phyloP scores from a whole-genome alignment of 2,113 vertebrate species.

The Manacus vitellinus region DNA sequence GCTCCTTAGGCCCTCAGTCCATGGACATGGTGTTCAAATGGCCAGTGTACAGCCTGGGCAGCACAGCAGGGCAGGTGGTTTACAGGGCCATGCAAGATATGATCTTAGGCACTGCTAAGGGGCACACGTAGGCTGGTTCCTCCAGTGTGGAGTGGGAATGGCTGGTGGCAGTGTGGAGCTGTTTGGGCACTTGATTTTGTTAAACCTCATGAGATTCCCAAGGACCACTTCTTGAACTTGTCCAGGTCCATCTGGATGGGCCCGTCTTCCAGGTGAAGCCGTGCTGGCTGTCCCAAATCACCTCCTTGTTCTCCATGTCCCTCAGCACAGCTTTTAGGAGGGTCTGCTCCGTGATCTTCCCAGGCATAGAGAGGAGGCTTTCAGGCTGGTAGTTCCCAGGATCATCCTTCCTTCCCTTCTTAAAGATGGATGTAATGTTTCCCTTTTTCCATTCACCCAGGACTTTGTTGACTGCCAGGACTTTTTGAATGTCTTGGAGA shows the following conservation, averaged over 20 bases:
- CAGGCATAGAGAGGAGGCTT: not conserved
- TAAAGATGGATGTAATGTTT: not conserved
- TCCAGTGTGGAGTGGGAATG: not conserved
- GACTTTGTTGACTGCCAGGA: not conserved
- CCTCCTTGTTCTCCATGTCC: not conserved
- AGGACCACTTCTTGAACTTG: not conserved
- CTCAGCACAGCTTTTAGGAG: not conserved
- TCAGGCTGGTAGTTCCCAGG: not conserved
- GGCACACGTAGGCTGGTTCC: not conserved
- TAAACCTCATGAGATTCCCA: not conserved
- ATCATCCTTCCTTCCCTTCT: not conserved
- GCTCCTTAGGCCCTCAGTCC: not conserved
- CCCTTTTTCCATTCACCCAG: not conserved
- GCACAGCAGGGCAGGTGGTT: not conserved
- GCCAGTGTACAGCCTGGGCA: not conserved
- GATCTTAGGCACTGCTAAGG: not conserved
- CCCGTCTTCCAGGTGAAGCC: not conserved
- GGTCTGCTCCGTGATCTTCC: not conserved
- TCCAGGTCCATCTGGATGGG: not conserved
- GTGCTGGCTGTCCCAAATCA: not conserved
- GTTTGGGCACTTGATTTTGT: not conserved
- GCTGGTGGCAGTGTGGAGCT: not conserved
- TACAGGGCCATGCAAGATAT: accelerated
- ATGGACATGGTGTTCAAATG: accelerated
- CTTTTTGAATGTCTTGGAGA: not conserved